phyloP scores from a whole-genome alignment of 2,113 vertebrate species.

The Antennarius striatus region DNA sequence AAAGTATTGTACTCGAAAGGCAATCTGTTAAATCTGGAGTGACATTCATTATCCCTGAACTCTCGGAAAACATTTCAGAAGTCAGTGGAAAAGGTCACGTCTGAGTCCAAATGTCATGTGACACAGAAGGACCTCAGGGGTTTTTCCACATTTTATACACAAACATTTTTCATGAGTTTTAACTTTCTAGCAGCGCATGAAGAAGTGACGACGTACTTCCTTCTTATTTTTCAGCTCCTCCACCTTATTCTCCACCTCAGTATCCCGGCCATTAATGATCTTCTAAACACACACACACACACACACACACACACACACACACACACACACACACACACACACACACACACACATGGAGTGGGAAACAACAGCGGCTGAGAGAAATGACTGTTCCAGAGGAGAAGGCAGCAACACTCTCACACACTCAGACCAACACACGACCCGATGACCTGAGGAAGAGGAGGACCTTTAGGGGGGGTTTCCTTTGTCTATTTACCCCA shows the following conservation, averaged over 20 bases:
- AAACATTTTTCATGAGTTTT: neutral
- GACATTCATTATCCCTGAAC: neutral
- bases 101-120: neutral
- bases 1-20: no score
- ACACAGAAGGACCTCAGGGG: neutral
- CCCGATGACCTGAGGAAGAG: conserved; percentile 35
- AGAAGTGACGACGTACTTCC: neutral
- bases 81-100: neutral
- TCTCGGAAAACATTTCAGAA: neutral
- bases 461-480: conserved; percentile 55
- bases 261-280: conserved; percentile 77
- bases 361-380: conserved; percentile 30
- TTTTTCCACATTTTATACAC: neutral
- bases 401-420: conserved; percentile 39
- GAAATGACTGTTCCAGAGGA: conserved; percentile 49
- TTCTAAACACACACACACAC: conserved; percentile 7
- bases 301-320: conserved; percentile 13
- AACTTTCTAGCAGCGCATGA: neutral
- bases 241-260: conserved; percentile 81
- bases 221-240: conserved; percentile 74
- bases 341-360: conserved; percentile 7
- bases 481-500: conserved; percentile 13
- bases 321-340: conserved; percentile 9
- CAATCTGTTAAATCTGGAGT: neutral
- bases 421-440: conserved; percentile 17